Conservation (phyloP, 2,797 vertebrate species). For the Philypnodon macrostomus region DNA sequence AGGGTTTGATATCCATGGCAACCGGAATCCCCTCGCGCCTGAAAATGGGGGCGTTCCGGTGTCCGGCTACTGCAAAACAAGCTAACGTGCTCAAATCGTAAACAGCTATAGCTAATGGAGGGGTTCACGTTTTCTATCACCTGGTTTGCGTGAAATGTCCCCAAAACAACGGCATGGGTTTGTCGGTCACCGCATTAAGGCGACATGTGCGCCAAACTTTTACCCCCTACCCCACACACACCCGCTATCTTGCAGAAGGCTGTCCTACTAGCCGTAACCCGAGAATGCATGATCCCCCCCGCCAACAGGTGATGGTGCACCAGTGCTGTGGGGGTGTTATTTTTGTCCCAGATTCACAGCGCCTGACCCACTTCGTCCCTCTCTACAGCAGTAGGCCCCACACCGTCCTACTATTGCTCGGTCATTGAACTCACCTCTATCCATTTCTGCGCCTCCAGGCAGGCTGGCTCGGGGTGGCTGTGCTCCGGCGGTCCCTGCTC, state of each 20-base stretch:
- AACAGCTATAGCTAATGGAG: not conserved
- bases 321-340: conserved; percentile 49
- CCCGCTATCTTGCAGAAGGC: conserved; percentile 1
- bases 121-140: not conserved
- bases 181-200: not conserved
- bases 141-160: not conserved
- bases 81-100: not conserved
- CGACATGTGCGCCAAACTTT: conserved; percentile 41
- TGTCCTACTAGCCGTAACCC: conserved; percentile 53
- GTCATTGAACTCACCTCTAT: conserved; percentile 85
- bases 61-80: conserved; percentile 22
- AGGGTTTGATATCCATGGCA: conserved; percentile 64
- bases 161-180: not conserved
- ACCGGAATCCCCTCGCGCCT: conserved; percentile 59
- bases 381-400: conserved; percentile 20
- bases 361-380: conserved; percentile 24
- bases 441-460: conserved; percentile 92
- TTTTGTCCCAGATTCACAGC: conserved; percentile 53
- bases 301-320: conserved; percentile 72
- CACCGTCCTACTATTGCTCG: not conserved
- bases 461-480: conserved; percentile 80
- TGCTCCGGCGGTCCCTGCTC: conserved; percentile 60
- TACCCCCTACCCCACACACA: too few relatives aligned
- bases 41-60: conserved; percentile 55
- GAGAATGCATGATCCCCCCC: conserved; percentile 46